Evolutionary conservation across 2,888 invertebrate genomes (phyloP).

Genomic region (Meiosimyza decipiens): DNA sequence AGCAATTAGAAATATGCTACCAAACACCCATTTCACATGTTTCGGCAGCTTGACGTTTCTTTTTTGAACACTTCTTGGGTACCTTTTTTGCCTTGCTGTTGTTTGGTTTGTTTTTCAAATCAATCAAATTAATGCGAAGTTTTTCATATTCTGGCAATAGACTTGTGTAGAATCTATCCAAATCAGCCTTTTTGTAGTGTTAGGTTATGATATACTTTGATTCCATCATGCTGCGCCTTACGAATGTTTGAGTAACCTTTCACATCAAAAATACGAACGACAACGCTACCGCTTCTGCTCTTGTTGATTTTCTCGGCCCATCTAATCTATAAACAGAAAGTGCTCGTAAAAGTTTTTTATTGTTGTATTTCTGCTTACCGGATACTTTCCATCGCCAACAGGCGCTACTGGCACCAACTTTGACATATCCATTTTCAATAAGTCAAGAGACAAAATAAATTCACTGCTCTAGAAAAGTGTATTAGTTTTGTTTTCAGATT

Average conservation of each 20-base stretch:
- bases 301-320: conserved; percentile 91
- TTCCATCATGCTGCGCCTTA: conserved; percentile 81
- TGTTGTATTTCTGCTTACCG: conserved; percentile 71
- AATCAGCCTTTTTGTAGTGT: too few species aligned
- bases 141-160: too few species aligned
- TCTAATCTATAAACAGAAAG: conserved; percentile 76
- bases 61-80: too few species aligned
- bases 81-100: conserved; percentile 42
- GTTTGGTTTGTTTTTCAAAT: too few species aligned
- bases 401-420: conserved; percentile 86
- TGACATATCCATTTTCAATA: conserved; percentile 72
- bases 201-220: too few species aligned
- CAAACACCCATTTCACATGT: conserved; percentile 70
- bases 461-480: too few species aligned
- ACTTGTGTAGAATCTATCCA: too few species aligned
- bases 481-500: too few species aligned
- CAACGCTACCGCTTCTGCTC: conserved; percentile 83
- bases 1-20: conserved; percentile 72
- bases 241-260: conserved; percentile 89
- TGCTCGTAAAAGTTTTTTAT: background rate
- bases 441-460: too few species aligned
- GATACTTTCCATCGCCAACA: conserved; percentile 82
- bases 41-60: conserved; percentile 56
- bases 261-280: conserved; percentile 88
- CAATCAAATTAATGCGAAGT: too few species aligned